Evolutionary conservation across 2,888 invertebrate species (phyloP).

Genomic region (Eilema depressum): DNA sequence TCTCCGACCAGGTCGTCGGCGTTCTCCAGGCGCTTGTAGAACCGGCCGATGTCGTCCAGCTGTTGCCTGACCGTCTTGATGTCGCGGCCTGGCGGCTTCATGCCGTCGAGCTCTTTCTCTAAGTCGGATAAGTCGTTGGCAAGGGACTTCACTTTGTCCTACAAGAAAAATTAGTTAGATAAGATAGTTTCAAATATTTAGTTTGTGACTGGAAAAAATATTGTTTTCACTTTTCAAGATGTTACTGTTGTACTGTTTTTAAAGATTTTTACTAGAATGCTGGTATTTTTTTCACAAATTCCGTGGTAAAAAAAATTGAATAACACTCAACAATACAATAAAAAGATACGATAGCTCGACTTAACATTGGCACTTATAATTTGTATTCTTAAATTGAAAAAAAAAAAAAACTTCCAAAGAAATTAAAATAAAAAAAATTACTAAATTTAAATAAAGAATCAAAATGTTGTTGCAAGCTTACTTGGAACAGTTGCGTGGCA

Average conservation of each 20-base stretch:
- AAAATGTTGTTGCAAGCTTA: slow-evolving; percentile 46
- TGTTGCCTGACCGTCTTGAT: slow-evolving; percentile 94
- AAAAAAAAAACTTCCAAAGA: no score
- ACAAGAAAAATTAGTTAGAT: slow-evolving; percentile 3
- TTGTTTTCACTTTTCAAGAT: neutral
- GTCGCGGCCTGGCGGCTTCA: slow-evolving; percentile 96
- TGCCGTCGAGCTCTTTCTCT: slow-evolving; percentile 93
- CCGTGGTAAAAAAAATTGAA: no score
- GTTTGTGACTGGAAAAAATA: neutral
- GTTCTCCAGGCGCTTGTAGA: slow-evolving; percentile 89
- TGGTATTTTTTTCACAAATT: neutral
- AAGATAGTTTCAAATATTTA: neutral
- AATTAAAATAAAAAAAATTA: no score
- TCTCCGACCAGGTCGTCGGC: slow-evolving; percentile 89
- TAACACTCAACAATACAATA: no score
- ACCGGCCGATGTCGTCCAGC: slow-evolving; percentile 91
- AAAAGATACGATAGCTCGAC: no score
- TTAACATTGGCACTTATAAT: no score
- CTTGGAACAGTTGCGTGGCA: slow-evolving; percentile 94
- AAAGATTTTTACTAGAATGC: neutral
- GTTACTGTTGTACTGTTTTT: neutral
- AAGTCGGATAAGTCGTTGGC: slow-evolving; percentile 92
- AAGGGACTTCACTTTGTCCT: slow-evolving; percentile 93
- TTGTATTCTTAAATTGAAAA: no score
- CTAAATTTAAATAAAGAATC: neutral